Evolutionary conservation across 2,797 vertebrate species (phyloP).

Genomic region (Carduelis carduelis): DNA sequence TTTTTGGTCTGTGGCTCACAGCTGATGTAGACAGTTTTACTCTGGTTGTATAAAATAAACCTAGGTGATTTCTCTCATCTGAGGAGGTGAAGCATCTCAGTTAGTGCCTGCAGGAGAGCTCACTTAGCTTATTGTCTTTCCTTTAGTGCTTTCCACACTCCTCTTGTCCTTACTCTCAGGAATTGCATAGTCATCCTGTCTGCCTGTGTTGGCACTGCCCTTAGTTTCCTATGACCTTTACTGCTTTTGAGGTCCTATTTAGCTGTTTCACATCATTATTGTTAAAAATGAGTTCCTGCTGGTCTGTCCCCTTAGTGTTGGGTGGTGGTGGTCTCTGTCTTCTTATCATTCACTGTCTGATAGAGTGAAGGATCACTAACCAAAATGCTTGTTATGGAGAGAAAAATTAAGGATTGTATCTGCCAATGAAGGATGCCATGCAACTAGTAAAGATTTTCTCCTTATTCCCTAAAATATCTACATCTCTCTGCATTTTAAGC

Average conservation of each 20-base stretch:
- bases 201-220: neutral
- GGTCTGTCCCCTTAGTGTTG: neutral
- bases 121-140: neutral
- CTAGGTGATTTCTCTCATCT: neutral
- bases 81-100: neutral
- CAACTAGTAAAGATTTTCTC: neutral
- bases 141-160: neutral
- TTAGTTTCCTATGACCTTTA: neutral
- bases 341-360: neutral
- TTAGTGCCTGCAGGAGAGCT: neutral
- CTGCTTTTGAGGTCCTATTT: neutral
- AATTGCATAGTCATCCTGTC: neutral
- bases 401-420: neutral
- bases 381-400: neutral
- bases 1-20: neutral
- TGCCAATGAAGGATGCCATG: neutral
- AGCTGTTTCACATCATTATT: neutral
- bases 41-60: neutral
- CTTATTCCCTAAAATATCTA: neutral
- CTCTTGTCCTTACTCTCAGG: neutral
- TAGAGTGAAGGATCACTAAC: neutral
- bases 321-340: neutral
- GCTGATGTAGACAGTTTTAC: neutral
- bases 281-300: neutral
- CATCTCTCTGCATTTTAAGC: neutral